Percentiles rank a stretch among this genome's conserved stretches.
These are phyloP conservation scores for Papilio polytes DNA, from an alignment of 1,140 invertebrate species.

Conservation along the genomic window DNA sequence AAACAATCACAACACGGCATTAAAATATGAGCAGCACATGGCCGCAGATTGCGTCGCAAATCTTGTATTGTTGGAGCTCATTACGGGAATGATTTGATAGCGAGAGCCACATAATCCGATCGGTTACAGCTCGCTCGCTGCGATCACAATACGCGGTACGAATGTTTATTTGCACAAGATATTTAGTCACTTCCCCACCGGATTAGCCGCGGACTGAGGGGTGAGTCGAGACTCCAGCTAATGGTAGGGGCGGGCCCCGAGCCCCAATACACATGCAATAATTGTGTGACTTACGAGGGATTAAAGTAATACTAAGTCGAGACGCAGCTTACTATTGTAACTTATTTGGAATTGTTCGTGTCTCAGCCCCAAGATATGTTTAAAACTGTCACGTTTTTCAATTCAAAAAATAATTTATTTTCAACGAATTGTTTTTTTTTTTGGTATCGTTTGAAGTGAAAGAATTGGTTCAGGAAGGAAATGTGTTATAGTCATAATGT, in stretches of 20 bases:
- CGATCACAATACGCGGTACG: conserved; percentile 67
- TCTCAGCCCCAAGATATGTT: conserved; percentile 4
- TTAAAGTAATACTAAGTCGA: conserved; percentile 46
- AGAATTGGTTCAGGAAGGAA: not conserved
- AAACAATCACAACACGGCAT: conserved; percentile 7
- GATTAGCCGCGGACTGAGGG: conserved; percentile 75
- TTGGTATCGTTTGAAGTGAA: not conserved
- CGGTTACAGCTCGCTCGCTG: conserved; percentile 68
- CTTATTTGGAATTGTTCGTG: conserved; percentile 22
- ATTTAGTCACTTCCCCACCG: conserved; percentile 81
- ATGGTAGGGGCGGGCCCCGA: conserved; percentile 71
- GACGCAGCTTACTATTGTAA: conserved; percentile 39
- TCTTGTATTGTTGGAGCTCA: conserved; percentile 64
- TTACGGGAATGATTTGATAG: conserved; percentile 65
- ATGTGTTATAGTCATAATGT: conserved; percentile 2
- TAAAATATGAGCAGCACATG: conserved; percentile 45
- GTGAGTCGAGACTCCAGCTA: conserved; percentile 63
- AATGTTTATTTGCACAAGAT: conserved; percentile 83
- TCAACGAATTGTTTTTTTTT: not conserved
- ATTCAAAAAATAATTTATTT: not conserved
- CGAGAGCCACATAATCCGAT: conserved; percentile 76
- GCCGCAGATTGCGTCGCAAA: conserved; percentile 60
- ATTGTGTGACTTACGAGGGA: conserved; percentile 69
- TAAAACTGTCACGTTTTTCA: conserved; percentile 3
- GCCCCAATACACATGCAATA: conserved; percentile 60